phyloP scores from a whole-genome alignment of 2,113 vertebrate species.

The Plectropomus leopardus region DNA sequence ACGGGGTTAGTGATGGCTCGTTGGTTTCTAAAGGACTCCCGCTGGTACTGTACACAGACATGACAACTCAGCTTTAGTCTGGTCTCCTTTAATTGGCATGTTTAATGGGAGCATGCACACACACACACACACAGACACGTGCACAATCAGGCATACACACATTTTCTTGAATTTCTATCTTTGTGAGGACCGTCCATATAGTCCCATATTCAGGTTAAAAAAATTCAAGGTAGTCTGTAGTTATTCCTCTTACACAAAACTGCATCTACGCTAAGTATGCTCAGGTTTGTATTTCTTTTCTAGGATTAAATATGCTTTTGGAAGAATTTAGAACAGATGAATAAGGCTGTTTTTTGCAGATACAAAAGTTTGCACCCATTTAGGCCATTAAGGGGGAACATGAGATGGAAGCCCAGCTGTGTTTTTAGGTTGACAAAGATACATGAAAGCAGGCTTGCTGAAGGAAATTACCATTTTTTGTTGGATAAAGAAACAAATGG shows the following conservation, averaged over 20 bases:
- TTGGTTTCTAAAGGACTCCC: conserved; percentile 91
- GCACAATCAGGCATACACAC: conserved; percentile 1
- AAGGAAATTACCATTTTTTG: not conserved
- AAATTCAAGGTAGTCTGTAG: not conserved
- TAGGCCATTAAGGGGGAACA: not conserved
- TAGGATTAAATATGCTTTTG: not conserved
- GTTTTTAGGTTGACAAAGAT: conserved; percentile 4
- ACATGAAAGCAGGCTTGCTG: conserved; percentile 2
- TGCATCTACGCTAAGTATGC: not conserved
- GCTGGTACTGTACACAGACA: conserved; percentile 90
- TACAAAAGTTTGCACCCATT: not conserved
- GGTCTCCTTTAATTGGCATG: conserved; percentile 65
- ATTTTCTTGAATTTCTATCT: conserved; percentile 2
- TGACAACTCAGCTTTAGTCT: conserved; percentile 73
- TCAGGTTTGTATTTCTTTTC: not conserved
- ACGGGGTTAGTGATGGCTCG: conserved; percentile 96
- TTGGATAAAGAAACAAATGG: conserved; percentile 1
- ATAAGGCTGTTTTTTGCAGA: not conserved
- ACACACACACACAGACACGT: not conserved
- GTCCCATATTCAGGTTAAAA: not conserved
- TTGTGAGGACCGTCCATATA: conserved; percentile 5
- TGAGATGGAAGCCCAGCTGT: not conserved
- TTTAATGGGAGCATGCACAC: conserved; percentile 45
- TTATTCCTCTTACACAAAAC: not conserved
- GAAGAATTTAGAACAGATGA: not conserved